phyloP scores from a whole-genome alignment of 2,113 vertebrate genomes.

The Tinamus guttatus region DNA sequence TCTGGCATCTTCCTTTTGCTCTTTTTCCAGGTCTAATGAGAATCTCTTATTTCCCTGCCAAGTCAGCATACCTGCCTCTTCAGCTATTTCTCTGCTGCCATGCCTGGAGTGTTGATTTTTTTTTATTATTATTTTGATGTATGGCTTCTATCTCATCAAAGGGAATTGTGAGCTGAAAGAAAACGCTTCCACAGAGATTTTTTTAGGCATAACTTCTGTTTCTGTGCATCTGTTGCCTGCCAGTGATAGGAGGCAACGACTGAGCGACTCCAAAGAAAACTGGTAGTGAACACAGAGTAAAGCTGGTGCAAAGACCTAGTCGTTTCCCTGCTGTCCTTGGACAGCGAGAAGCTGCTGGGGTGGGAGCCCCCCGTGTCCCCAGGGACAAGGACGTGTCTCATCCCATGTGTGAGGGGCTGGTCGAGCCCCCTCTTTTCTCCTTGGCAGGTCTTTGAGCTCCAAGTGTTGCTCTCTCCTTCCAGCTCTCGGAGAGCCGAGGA shows the following conservation, averaged over 20 bases:
- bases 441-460: constrained; percentile 18
- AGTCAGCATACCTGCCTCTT: background rate
- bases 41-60: background rate
- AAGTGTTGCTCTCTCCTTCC: background rate
- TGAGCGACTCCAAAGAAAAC: background rate
- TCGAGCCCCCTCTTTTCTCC: constrained; percentile 7
- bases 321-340: background rate
- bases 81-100: background rate
- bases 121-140: background rate
- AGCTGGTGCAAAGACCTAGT: background rate
- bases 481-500: background rate
- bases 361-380: background rate
- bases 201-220: background rate
- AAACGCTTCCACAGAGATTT: background rate
- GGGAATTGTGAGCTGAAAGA: background rate
- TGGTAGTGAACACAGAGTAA: background rate
- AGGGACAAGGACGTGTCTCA: background rate
- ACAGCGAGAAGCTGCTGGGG: background rate
- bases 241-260: background rate
- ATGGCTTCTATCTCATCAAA: background rate
- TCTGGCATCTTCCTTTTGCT: background rate
- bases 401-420: background rate
- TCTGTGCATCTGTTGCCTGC: background rate
- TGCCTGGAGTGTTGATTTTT: background rate
- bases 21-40: background rate